These are phyloP conservation scores for Electrophaes corylata DNA, from an alignment of 2,888 invertebrate species.

Conservation along the genomic window DNA sequence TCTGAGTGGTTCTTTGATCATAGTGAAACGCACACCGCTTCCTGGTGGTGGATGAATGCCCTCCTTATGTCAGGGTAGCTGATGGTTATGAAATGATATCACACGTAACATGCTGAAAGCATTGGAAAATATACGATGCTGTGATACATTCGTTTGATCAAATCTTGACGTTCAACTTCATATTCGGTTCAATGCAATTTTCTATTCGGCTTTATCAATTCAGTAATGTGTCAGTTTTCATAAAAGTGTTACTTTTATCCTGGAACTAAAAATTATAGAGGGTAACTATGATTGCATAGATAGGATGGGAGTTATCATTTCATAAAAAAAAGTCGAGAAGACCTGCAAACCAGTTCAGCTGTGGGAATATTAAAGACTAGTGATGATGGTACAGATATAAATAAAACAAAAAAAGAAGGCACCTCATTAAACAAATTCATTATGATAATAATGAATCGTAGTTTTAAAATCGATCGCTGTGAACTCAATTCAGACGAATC, in stretches of 20 bases:
- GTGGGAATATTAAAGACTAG: neutral
- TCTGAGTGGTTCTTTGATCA: slow-evolving; percentile 68
- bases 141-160: slow-evolving; percentile 17
- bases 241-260: too few relatives aligned
- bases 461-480: slow-evolving; percentile 43
- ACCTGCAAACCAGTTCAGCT: too few relatives aligned
- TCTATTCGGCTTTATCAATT: neutral
- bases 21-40: slow-evolving; percentile 53
- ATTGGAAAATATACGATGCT: slow-evolving; percentile 11
- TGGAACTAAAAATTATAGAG: neutral
- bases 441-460: slow-evolving; percentile 29
- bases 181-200: neutral
- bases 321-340: too few relatives aligned
- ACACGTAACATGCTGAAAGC: slow-evolving; percentile 30
- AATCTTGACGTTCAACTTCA: slow-evolving; percentile 4
- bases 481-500: slow-evolving; percentile 47
- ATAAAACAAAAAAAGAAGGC: neutral
- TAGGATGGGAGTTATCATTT: too few relatives aligned
- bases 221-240: neutral
- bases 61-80: slow-evolving; percentile 50
- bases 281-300: too few relatives aligned
- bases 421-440: slow-evolving; percentile 8
- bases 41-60: slow-evolving; percentile 68
- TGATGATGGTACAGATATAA: neutral
- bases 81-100: slow-evolving; percentile 45